Percentiles rank a stretch among this genome's conserved stretches.
These are phyloP conservation scores for Heliconius aoede DNA, from an alignment of 2,888 invertebrate species.

Conservation along the genomic window DNA sequence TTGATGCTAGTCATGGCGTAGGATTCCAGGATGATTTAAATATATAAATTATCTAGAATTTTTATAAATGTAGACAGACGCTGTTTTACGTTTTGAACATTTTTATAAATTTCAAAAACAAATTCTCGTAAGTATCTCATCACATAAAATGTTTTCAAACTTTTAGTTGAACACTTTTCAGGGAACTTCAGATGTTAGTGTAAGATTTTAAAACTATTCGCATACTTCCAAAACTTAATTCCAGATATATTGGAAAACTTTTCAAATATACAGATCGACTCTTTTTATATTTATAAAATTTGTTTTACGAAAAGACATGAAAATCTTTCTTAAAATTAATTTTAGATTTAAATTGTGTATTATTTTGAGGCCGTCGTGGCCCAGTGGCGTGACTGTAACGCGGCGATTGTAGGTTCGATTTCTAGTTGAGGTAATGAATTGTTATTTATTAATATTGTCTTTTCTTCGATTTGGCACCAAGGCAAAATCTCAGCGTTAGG, in stretches of 20 bases:
- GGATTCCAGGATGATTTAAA: no score
- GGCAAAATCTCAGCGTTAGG: no score
- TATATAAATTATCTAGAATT: no score
- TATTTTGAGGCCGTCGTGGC: no score
- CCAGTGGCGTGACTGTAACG: no score
- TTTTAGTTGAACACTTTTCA: neutral
- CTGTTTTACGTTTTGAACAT: neutral
- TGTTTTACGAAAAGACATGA: neutral
- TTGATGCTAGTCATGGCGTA: no score
- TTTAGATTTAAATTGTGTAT: neutral
- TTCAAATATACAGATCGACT: neutral
- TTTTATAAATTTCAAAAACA: neutral
- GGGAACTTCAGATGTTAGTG: neutral
- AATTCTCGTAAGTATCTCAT: neutral
- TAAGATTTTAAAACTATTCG: constrained; percentile 1
- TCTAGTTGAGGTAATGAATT: no score
- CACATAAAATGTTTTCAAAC: neutral
- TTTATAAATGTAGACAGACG: no score
- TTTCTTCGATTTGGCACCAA: no score
- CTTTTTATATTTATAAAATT: neutral
- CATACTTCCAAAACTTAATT: neutral
- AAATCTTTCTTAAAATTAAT: neutral
- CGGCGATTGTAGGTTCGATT: no score
- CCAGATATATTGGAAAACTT: constrained; percentile 2
- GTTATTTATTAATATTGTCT: no score